These are phyloP conservation scores for Listronotus oregonensis DNA, from an alignment of 1,140 invertebrate genomes.

Conservation along the genomic window DNA sequence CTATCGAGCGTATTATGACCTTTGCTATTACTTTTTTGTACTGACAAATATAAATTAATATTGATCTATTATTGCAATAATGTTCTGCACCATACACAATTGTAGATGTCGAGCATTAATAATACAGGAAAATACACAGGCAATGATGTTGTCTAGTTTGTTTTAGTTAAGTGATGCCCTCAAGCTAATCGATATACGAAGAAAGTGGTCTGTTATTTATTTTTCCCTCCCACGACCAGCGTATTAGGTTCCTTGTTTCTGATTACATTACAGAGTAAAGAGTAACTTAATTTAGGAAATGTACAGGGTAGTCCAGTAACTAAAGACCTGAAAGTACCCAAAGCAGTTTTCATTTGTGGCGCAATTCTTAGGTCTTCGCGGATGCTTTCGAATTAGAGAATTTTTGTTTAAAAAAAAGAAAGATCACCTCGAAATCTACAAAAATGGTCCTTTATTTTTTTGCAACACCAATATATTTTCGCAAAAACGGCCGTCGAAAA, in stretches of 20 bases:
- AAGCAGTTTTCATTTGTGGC: no score
- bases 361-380: no score
- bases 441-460: no score
- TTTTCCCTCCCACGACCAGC: no score
- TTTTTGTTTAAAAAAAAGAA: no score
- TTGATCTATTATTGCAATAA: constrained; percentile 9
- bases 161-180: not conserved
- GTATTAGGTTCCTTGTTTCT: no score
- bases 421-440: no score
- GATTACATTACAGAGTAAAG: no score
- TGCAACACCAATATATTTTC: no score
- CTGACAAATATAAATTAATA: constrained; percentile 18
- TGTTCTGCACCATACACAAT: constrained; percentile 9
- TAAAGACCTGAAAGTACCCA: no score
- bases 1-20: not conserved
- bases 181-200: constrained; percentile 1
- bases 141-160: constrained; percentile 17
- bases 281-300: not conserved
- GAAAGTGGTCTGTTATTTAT: not conserved
- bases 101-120: constrained; percentile 24
- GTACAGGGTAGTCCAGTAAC: not conserved
- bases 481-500: no score
- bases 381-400: no score
- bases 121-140: constrained; percentile 8
- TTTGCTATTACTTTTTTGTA: constrained; percentile 16